Conservation (phyloP, 2,888 invertebrate genomes). For the Platycnemis pennipes region DNA sequence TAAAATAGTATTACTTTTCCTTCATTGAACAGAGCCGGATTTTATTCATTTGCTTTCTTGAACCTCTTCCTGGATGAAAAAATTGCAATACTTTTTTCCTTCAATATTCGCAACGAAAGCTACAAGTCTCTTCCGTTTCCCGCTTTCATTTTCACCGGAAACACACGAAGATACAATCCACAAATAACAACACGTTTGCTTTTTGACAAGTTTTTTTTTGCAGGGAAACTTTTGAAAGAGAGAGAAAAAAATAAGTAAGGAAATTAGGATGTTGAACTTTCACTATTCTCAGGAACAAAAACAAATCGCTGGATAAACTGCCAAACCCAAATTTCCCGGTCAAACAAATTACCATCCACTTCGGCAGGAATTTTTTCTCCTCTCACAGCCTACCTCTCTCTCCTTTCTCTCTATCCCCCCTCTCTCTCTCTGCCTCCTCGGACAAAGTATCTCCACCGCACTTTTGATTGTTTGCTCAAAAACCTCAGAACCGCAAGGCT, state of each 20-base stretch:
- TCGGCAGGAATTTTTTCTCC: conserved; percentile 38
- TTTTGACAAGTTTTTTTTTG: not conserved
- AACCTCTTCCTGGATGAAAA: too few species aligned
- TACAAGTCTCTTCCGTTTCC: not conserved
- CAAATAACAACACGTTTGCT: not conserved
- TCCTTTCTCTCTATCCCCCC: not conserved
- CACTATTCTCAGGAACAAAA: conserved; percentile 1
- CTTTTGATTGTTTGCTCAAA: conserved; percentile 37
- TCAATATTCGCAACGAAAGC: not conserved
- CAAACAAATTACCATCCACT: conserved; percentile 48
- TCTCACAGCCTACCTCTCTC: too few species aligned
- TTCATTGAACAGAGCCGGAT: too few species aligned
- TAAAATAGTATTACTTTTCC: too few species aligned
- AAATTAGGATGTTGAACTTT: not conserved
- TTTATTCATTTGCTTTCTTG: too few species aligned
- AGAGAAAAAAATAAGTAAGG: not conserved
- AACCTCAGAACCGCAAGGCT: not conserved
- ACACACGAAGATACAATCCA: not conserved
- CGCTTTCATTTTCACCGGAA: not conserved
- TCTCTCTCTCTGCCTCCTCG: not conserved
- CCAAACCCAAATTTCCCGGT: conserved; percentile 24
- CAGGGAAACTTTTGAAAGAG: not conserved
- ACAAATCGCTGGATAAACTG: conserved; percentile 50
- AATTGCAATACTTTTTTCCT: too few species aligned
- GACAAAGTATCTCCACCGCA: not conserved